Base-by-base conservation (phyloP, 2,797 vertebrate genomes). In the Gastrophryne carolinensis region DNA sequence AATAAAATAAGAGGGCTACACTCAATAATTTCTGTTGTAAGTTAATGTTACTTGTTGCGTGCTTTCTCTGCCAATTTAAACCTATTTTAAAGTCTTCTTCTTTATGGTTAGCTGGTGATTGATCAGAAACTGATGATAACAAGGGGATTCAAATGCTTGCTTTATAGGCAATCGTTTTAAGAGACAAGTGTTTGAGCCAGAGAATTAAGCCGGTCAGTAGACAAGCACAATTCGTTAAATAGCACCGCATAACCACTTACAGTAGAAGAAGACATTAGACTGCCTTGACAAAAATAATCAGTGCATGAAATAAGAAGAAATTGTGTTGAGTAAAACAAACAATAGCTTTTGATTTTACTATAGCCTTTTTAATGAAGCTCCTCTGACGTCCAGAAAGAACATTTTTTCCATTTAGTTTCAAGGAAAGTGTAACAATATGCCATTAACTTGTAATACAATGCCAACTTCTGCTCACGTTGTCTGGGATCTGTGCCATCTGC, bases 311-410 rank as follows among this genome's bases (percentile, higher is more conserved):
- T 63, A 71, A 70, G 13, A 32, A 41, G 44, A 68, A 37, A 61
- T 47, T 39, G 54, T 53, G 26, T 75, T 69, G 26, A 30, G 41
- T 10, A 26, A 56, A 56, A 17, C 39, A 66, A 77, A 71, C 74
- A 77, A 71, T 49, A 47, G 67, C 47, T 69, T 56, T 76, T 76
- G 61, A 65, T 73, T 73, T 73, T 65, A 32, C 50, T 66, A 47
- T 35, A 44, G 61, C 65, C 27, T 24, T 47, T 65, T 56, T 65
- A 57, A 57, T 62, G 15, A 75, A 64, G 29, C 10, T 76, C 53
- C 41, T 19, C n/a, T 34, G 23, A 26, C 29, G 23, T 58, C 13
- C 9, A 54, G 53, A 54, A 62, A 69, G 13, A 72, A 50, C n/a
- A 21, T 57, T 65, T 50, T 56, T 63, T 39, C 26, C 30, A 53